Conservation (phyloP, 2,888 invertebrate genomes). For the Beris chalybata region DNA sequence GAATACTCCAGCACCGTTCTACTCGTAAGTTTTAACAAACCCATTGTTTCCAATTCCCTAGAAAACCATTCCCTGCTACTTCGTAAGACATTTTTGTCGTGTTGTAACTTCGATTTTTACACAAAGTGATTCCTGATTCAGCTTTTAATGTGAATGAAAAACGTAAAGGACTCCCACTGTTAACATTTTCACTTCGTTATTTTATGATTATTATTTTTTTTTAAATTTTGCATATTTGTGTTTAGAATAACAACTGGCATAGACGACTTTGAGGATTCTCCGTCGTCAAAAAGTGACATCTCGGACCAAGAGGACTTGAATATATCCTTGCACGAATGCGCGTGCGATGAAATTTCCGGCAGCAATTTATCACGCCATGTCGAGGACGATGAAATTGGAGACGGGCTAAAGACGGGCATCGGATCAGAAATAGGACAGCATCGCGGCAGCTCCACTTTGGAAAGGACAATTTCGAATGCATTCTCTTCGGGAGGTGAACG, state of each 20-base stretch:
- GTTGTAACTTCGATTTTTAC: too few species aligned
- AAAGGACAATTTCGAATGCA: constrained; percentile 39
- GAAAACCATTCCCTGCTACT: too few species aligned
- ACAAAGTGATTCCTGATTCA: too few species aligned
- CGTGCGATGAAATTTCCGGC: constrained; percentile 30
- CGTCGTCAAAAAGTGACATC: constrained; percentile 74
- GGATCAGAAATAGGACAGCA: constrained; percentile 6
- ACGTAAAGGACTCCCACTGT: too few species aligned
- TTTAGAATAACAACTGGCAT: constrained; percentile 81
- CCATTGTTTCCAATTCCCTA: too few species aligned
- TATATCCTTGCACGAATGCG: constrained; percentile 10
- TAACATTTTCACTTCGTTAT: too few species aligned
- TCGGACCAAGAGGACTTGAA: constrained; percentile 65
- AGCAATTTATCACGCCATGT: constrained; percentile 39
- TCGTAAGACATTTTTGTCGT: too few species aligned
- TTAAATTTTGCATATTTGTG: constrained; percentile 32
- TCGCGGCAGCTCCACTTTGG: constrained; percentile 23
- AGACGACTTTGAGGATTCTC: constrained; percentile 77
- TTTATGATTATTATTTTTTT: too few species aligned
- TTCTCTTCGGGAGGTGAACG: constrained; percentile 58
- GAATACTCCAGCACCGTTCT: constrained; percentile 74
- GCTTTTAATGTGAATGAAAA: background rate
- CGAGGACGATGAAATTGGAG: constrained; percentile 57
- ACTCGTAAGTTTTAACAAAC: constrained; percentile 71
- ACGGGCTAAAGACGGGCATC: constrained; percentile 50